A percentile compares a stretch with the other conserved stretches of the same genome.
phyloP scores from a whole-genome alignment of 2,888 invertebrate genomes.

The Campaea margaritaria region DNA sequence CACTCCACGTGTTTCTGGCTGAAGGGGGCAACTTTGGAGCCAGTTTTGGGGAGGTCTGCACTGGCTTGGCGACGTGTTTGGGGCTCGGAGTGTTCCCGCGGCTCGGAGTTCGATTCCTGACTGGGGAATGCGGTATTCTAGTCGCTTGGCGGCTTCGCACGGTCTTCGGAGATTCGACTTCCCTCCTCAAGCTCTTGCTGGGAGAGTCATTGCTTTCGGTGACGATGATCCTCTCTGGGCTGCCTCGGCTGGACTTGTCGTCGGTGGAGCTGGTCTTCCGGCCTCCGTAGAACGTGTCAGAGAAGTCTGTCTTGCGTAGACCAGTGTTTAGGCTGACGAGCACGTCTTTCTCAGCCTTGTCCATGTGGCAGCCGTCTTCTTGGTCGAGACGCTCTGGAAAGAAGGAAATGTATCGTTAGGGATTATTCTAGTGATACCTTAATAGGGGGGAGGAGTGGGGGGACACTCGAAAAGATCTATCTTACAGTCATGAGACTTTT shows the following conservation, averaged over 20 bases:
- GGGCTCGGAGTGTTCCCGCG: conserved; percentile 79
- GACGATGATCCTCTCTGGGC: conserved; percentile 74
- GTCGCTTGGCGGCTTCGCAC: conserved; percentile 75
- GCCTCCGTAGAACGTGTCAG: conserved; percentile 85
- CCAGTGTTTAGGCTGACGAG: conserved; percentile 89
- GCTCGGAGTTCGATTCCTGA: conserved; percentile 67
- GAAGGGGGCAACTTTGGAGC: conserved; percentile 75
- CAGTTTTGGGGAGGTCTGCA: conserved; percentile 76
- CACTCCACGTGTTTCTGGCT: conserved; percentile 90
- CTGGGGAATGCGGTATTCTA: conserved; percentile 79
- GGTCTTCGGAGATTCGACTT: conserved; percentile 71
- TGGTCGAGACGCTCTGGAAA: conserved; percentile 87
- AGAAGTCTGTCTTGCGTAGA: conserved; percentile 89
- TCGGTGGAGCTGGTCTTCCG: conserved; percentile 76
- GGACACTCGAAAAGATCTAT: too few relatives aligned
- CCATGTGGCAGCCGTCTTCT: conserved; percentile 76
- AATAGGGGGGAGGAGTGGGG: too few relatives aligned
- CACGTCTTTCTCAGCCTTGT: conserved; percentile 76
- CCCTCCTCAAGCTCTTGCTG: conserved; percentile 70
- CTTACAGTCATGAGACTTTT: too few relatives aligned
- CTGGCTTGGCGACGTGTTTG: conserved; percentile 66
- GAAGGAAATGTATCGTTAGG: not conserved
- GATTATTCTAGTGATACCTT: too few relatives aligned
- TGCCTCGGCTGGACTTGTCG: conserved; percentile 72
- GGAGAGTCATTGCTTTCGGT: conserved; percentile 75